Percentiles rank a stretch among this genome's conserved stretches.
Conservation (phyloP, 1,140 invertebrate species). For the Gonatopus flavifemur region DNA sequence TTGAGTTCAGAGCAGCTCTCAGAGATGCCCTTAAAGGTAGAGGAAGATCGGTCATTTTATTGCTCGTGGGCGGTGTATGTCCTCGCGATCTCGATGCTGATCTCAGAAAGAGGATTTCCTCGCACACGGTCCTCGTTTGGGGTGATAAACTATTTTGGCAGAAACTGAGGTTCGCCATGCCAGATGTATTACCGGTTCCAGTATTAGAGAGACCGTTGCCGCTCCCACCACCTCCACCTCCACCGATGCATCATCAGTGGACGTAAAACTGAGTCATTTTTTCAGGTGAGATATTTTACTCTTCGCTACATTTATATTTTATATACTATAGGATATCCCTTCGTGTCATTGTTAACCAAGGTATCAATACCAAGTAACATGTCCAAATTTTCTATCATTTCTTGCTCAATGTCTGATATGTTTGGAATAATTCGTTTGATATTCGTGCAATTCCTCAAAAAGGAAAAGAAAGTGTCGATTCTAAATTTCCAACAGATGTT, state of each 20-base stretch:
- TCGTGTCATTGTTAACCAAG: neutral
- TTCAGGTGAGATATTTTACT: conserved; percentile 24
- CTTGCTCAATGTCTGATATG: too few relatives aligned
- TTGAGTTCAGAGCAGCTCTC: conserved; percentile 91
- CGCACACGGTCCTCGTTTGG: conserved; percentile 88
- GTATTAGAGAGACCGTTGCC: conserved; percentile 63
- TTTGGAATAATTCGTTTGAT: too few relatives aligned
- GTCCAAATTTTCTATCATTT: too few relatives aligned
- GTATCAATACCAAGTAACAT: too few relatives aligned
- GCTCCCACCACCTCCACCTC: conserved; percentile 55
- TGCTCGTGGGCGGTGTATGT: conserved; percentile 82
- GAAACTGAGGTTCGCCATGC: conserved; percentile 88
- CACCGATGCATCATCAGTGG: conserved; percentile 57
- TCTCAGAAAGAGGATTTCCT: conserved; percentile 84
- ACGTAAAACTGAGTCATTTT: conserved; percentile 51
- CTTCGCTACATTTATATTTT: neutral
- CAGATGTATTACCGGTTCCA: conserved; percentile 63
- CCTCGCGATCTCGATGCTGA: conserved; percentile 86
- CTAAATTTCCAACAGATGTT: too few relatives aligned
- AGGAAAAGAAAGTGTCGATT: too few relatives aligned
- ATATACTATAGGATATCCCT: too few relatives aligned
- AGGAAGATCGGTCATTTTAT: conserved; percentile 78
- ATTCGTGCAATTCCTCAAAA: too few relatives aligned
- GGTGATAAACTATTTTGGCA: conserved; percentile 94
- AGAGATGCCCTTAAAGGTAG: conserved; percentile 85